Evolutionary conservation across 2,797 vertebrate genomes (phyloP).

Genomic region (Pogoniulus pusillus): DNA sequence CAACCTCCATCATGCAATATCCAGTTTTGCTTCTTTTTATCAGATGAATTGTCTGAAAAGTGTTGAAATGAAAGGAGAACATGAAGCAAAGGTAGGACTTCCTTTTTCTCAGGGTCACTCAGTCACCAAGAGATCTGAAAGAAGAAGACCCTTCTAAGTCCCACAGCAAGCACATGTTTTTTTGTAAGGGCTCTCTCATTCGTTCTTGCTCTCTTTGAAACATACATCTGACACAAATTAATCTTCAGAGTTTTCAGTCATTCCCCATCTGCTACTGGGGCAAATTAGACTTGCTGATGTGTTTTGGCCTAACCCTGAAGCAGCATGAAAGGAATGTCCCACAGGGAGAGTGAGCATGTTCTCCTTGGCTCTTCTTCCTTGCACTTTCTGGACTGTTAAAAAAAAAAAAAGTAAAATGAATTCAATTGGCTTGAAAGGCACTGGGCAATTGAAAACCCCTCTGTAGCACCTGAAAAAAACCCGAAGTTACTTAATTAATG

Average conservation of each 20-base stretch:
- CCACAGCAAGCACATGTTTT: neutral
- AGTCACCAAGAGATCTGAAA: neutral
- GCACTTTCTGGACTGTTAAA: conserved; percentile 37
- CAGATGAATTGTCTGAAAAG: neutral
- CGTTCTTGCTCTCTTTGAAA: conserved; percentile 43
- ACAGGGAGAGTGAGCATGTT: conserved; percentile 38
- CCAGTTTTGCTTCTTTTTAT: neutral
- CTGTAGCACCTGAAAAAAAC: conserved; percentile 63
- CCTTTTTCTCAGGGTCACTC: neutral
- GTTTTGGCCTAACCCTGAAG: conserved; percentile 60
- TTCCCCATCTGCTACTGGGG: conserved; percentile 67
- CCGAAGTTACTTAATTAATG: conserved; percentile 76
- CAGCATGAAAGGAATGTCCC: conserved; percentile 60
- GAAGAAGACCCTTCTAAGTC: neutral
- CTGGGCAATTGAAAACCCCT: conserved; percentile 53
- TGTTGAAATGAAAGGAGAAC: neutral
- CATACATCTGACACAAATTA: conserved; percentile 64
- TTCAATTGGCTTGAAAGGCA: conserved; percentile 73
- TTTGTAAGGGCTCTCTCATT: conserved; percentile 6
- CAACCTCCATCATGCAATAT: neutral
- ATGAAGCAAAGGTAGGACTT: conserved; percentile 14
- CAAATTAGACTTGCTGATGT: conserved; percentile 75
- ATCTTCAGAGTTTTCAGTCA: conserved; percentile 70
- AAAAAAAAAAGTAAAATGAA: conserved; percentile 24
- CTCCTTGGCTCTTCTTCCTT: conserved; percentile 62